Percentiles rank a stretch among this genome's conserved stretches.
Evolutionary conservation across 2,113 vertebrate genomes (phyloP).

Genomic region (Cyprinus carpio): DNA sequence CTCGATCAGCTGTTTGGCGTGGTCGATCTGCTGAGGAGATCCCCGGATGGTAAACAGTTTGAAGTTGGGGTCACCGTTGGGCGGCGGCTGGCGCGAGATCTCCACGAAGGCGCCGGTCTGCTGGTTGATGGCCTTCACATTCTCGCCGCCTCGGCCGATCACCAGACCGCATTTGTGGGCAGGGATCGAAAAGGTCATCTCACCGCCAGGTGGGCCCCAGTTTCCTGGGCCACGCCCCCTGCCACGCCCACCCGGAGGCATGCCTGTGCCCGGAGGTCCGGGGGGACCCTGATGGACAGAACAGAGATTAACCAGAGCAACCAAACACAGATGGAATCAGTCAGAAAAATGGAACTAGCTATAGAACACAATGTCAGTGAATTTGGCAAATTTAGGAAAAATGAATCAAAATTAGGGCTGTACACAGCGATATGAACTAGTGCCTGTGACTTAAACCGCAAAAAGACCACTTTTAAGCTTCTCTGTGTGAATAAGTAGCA

Average conservation of each 20-base stretch:
- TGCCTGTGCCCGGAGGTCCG: conserved; percentile 78
- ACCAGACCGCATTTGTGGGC: conserved; percentile 92
- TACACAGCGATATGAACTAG: not conserved
- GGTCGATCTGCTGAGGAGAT: conserved; percentile 89
- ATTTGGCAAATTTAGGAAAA: not conserved
- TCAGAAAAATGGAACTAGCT: not conserved
- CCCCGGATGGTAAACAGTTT: conserved; percentile 90
- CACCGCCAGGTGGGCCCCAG: conserved; percentile 89
- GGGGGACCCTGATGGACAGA: conserved; percentile 70
- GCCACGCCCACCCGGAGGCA: conserved; percentile 84
- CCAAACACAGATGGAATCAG: not conserved
- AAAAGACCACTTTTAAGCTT: not conserved
- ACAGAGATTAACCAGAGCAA: not conserved
- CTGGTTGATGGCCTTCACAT: conserved; percentile 92
- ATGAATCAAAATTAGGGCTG: not conserved
- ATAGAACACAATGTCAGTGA: not conserved
- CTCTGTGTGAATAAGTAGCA: not conserved
- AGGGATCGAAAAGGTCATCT: conserved; percentile 92
- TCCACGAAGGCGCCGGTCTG: conserved; percentile 93
- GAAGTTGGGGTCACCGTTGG: conserved; percentile 91
- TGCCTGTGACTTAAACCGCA: not conserved
- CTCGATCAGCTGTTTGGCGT: conserved; percentile 92
- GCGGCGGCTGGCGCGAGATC: conserved; percentile 87
- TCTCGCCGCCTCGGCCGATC: conserved; percentile 90
- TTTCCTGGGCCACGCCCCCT: conserved; percentile 83